Evolutionary conservation across 2,797 vertebrate species (phyloP).

Genomic region (Poeciliopsis turneri): DNA sequence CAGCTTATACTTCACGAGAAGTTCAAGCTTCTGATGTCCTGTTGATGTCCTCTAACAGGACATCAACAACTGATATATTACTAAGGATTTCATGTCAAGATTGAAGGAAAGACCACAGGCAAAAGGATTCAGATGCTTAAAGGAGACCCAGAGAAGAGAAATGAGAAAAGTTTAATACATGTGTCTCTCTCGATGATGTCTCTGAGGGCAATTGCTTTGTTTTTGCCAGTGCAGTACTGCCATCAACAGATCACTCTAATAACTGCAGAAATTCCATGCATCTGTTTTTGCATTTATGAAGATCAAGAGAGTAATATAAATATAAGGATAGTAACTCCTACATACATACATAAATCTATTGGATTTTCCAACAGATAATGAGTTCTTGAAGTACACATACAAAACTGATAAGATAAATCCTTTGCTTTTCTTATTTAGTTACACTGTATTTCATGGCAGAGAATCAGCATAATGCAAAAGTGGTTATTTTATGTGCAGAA

Average conservation of each 20-base stretch:
- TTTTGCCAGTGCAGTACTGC: constrained; percentile 1
- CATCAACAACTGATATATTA: neutral
- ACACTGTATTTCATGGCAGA: neutral
- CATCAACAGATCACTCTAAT: neutral
- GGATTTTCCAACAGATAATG: neutral
- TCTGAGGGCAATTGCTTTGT: neutral
- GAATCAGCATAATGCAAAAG: neutral
- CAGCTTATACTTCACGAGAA: neutral
- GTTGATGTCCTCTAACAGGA: neutral
- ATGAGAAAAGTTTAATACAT: neutral
- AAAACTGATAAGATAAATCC: neutral
- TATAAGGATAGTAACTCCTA: too few relatives aligned
- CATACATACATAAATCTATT: neutral
- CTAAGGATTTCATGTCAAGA: neutral
- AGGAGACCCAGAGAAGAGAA: neutral
- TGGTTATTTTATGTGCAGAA: neutral
- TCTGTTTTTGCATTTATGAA: neutral
- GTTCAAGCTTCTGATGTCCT: too few relatives aligned
- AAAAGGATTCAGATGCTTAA: neutral
- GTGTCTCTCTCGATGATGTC: neutral
- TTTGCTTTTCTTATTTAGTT: too few relatives aligned
- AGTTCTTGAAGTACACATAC: neutral
- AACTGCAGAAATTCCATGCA: neutral
- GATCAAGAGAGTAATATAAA: neutral
- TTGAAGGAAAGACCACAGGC: neutral